Base-by-base conservation (phyloP, 2,888 invertebrate genomes). In the Atherix ibis region DNA sequence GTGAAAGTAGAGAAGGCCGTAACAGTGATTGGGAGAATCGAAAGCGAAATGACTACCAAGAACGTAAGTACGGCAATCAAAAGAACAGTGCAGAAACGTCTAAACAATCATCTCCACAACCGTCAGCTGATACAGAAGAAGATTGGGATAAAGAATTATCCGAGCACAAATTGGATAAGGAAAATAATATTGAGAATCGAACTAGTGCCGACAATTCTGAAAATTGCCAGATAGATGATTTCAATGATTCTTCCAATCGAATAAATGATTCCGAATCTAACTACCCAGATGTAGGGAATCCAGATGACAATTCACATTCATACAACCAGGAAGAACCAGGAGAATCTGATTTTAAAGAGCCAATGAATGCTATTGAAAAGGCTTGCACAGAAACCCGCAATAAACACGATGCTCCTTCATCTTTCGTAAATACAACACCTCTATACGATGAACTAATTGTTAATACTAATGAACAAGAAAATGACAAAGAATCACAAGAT, bases 111-210 rank as follows among this genome's bases (percentile, higher is more conserved):
- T 15, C 34, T 16, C 32, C 26, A 39, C 14, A 8, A 6, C 27
- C 36, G 31, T 10, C 9, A 12, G 19, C 8, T 30, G 58, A 56
- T 29, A 58, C 57, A n/a, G 56, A 61, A 42, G 56, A 56, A 32
- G 56, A 58, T 44, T 54, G 58, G 57, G 56, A 60, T 46, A 47
- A 47, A 8, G 60, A 59, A 36, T 45, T 59, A 28, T 53, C 52
- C 30, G 54, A 58, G 36, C 48, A 49, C 27, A 49, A 47, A 13
- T 18, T 37, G 5, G 30, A 4, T 14, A 32, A 4, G 35, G 32
- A 26, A 26, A 12, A 9, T 13, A n/a, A n/a, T 13, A 12, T 5
- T 12, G 29, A 19, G 10, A 36, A 42, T 24, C 25, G 32, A 32
- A 40, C 27, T 25, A 34, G 34, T 17, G 40, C 47, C 32, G 40